Base-by-base conservation (phyloP, 2,888 invertebrate genomes). In the Sisyra terminalis region DNA sequence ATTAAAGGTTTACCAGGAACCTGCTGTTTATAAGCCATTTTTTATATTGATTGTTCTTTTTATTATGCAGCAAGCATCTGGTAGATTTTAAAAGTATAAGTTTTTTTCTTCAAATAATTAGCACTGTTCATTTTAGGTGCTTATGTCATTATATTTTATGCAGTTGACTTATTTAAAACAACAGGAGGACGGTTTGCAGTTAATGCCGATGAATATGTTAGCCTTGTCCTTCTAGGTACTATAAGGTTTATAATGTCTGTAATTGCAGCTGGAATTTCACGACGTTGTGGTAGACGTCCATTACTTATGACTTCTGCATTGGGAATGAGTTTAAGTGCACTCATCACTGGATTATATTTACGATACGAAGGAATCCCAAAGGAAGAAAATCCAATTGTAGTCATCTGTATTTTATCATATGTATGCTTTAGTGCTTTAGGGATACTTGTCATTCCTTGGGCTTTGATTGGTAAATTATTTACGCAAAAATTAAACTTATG, bases 91-190 rank as follows among this genome's bases (percentile, higher is more conserved):
- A n/a, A 6, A 4, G n/a, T 11, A 14, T 13, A 16, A 38, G 7
- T 15, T 24, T 24, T 5, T 24, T 24, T 3, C 8, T 7, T 11
- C 4, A 16, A 39, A 13, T 10, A n/a, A 2, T 17, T 10, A 9
- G 14, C 9, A 17, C 13, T 17, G 11, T 31, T 15, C 13, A 11
- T 42, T 42, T 35, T 18, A 42, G 71, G 72, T 5, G 63, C 64
- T 2, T 74, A 73, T 51, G 68, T 69, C 1, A 62, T 73, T 2
- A 68, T 73, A 42, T 71, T 73, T 52, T 73, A 73, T 49, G 69
- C 71, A 0, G 63, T 70, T 4, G 66, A 68, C 16, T 53, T 72
- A 13, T 69, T 72, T 48, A 53, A 60, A 24, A 55, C 64, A 46
- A 57, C 71, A 24, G 66, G 66, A 2, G 65, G 64, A 1, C 50